Evolutionary conservation across 1,140 invertebrate species (phyloP).

Genomic region (Meteorus sp.): DNA sequence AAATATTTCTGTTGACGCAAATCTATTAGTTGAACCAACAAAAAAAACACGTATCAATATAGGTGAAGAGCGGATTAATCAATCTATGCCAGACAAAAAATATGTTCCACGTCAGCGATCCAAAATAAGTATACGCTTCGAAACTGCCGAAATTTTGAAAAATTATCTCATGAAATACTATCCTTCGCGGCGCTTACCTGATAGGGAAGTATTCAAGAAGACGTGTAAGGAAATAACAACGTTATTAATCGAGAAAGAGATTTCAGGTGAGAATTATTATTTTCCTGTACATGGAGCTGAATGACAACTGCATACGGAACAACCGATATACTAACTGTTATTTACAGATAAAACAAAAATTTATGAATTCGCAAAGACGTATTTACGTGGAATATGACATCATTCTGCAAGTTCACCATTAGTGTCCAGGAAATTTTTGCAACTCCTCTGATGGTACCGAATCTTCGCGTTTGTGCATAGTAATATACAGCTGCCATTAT

Average conservation of each 20-base stretch:
- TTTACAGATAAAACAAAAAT: constrained; percentile 22
- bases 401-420: too few species aligned
- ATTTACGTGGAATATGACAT: constrained; percentile 12
- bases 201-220: constrained; percentile 40
- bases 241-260: constrained; percentile 34
- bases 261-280: constrained; percentile 36
- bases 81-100: constrained; percentile 14
- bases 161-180: constrained; percentile 44
- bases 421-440: constrained; percentile 2
- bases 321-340: constrained; percentile 3
- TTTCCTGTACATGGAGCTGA: not conserved
- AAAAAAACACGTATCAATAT: not conserved
- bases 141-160: constrained; percentile 43
- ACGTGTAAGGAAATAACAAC: constrained; percentile 43
- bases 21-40: constrained; percentile 5
- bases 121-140: constrained; percentile 35
- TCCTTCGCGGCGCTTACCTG: constrained; percentile 40
- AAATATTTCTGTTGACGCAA: constrained; percentile 12
- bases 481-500: too few species aligned
- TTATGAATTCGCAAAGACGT: constrained; percentile 13
- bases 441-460: not conserved
- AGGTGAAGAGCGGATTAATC: not conserved
- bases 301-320: not conserved
- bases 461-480: too few species aligned
- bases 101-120: constrained; percentile 22